Evolutionary conservation across 2,888 invertebrate species (phyloP).

Genomic region (Dasysyrphus tricinctus): DNA sequence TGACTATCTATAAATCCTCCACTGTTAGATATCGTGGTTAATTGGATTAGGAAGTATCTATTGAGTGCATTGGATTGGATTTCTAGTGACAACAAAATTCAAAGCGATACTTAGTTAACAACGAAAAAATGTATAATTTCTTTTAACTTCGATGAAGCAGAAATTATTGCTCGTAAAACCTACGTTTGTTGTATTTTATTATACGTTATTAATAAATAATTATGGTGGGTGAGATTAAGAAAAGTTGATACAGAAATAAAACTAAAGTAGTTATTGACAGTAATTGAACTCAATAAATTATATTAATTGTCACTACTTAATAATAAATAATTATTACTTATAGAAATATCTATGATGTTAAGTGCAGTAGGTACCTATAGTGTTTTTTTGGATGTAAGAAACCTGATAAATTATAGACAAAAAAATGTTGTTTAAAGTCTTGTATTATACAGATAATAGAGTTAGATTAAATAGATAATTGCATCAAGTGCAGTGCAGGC

Average conservation of each 20-base stretch:
- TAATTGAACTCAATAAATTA: neutral
- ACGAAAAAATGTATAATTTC: neutral
- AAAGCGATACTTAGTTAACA: neutral
- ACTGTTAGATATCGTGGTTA: neutral
- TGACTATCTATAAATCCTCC: too few species aligned
- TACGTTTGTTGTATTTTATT: neutral
- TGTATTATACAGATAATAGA: too few species aligned
- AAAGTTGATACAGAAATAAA: neutral
- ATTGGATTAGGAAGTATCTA: neutral
- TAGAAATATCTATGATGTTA: too few species aligned
- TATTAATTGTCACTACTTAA: too few species aligned
- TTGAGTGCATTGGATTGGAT: neutral
- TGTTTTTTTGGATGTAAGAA: too few species aligned
- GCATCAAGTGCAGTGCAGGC: too few species aligned
- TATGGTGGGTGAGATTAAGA: neutral
- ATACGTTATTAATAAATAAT: neutral
- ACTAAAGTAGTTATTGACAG: neutral
- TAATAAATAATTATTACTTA: too few species aligned
- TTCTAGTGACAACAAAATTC: neutral
- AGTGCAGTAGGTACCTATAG: too few species aligned
- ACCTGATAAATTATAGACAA: too few species aligned
- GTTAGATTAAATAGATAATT: too few species aligned
- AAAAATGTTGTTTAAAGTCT: too few species aligned
- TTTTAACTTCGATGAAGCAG: neutral
- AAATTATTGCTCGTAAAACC: constrained; percentile 2